Base-by-base conservation (phyloP, 53 echinoderm and acorn worm genomes). In the Holothuria scabra region DNA sequence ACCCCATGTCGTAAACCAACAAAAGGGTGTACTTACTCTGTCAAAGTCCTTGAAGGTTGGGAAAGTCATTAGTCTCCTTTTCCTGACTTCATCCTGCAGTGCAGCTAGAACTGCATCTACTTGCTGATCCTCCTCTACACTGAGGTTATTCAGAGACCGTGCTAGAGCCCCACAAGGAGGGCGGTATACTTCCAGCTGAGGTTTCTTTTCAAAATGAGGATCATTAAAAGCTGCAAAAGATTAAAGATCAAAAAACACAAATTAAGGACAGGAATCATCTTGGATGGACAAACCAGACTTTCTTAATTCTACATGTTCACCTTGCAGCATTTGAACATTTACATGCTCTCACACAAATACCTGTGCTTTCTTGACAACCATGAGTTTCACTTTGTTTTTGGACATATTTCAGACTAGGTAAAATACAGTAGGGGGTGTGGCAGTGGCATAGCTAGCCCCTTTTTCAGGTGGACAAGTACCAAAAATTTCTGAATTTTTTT, bases 191-290 rank as follows among this genome's bases (percentile, higher is more conserved):
- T 92, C 90, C 29, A 88, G 82, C 68, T 90, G 85, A 52, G 97
- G 97, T n/a, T 97, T 97, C 90, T 94, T 97, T 76, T 97, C 97
- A 46, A 97, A 86, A 67, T 97, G 85, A 18, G 97, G 97, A 32
- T 97, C 94, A 67, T 94, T 97, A 48, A 97, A 97, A 60, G 97
- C 97, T 97, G 90, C 12, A n/a, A 32, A 18, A 23, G 33, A 24
- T 41, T 34, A 28, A 59, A 85, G 25, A 18, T 8, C 19, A 20
- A 24, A 74, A 38, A 75, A 48, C 8, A 75, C n/a, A 24, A 28
- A 65, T 13, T 62, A 0, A 65, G 28, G 4, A 29, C 2, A 23
- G 3, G 28, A 29, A 13, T 12, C 20, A 23, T 65, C 22, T 29
- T 65, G n/a, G 28, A 20, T 5, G 13, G 4, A 13, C 11, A n/a